Conservation (phyloP, 1,140 invertebrate species). For the Drosophila tropicalis region DNA sequence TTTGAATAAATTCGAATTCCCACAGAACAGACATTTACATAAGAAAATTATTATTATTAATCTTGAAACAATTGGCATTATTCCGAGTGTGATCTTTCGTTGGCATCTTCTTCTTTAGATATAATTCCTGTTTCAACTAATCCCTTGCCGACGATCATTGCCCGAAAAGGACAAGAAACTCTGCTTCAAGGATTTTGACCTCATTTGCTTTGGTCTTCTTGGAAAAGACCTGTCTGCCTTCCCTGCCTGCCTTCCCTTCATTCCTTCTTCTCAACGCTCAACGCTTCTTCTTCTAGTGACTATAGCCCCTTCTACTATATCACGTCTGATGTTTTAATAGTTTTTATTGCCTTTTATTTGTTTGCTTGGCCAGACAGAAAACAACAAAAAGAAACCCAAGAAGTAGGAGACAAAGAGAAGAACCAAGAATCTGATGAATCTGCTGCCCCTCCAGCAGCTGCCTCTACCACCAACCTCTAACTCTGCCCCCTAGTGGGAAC, state of each 20-base stretch:
- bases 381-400: slow-evolving; percentile 7
- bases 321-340: slow-evolving; percentile 32
- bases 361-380: slow-evolving; percentile 28
- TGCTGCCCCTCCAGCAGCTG: slow-evolving; percentile 16
- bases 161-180: slow-evolving; percentile 78
- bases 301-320: not conserved
- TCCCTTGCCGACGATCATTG: not conserved
- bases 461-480: slow-evolving; percentile 17
- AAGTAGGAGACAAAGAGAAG: slow-evolving; percentile 31
- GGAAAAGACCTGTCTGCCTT: slow-evolving; percentile 58
- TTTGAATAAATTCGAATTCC: slow-evolving; percentile 26
- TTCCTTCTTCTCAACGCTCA: not conserved
- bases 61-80: slow-evolving; percentile 20
- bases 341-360: slow-evolving; percentile 62
- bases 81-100: not conserved
- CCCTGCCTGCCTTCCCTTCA: no score
- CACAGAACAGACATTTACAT: slow-evolving; percentile 36
- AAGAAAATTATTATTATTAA: slow-evolving; percentile 33
- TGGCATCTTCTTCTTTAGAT: not conserved
- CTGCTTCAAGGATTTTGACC: slow-evolving; percentile 76
- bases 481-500: slow-evolving; percentile 11
- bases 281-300: no score
- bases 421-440: slow-evolving; percentile 33
- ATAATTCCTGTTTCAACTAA: slow-evolving; percentile 10
- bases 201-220: slow-evolving; percentile 66